Evolutionary conservation across 2,888 invertebrate genomes (phyloP), one percentile per base, ranked within the genome.

Genomic region (Philaethria dido): DNA sequence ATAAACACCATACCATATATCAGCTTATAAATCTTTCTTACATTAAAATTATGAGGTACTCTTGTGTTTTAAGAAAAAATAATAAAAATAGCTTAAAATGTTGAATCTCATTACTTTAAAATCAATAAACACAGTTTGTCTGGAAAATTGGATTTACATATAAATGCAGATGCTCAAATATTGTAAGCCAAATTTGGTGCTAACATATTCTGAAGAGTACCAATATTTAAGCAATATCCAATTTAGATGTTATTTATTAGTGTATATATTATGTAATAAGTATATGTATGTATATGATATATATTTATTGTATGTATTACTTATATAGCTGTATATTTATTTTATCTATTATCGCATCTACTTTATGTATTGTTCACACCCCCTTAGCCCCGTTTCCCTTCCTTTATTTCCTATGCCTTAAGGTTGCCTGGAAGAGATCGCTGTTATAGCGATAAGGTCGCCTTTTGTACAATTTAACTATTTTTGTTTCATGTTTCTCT

Each of bases 1-100:
- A 57, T n/a, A 57, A 39, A 57, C 57, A 57, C 42, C n/a, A 57
- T 42, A 55, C 36, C 20, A 39, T 57, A 18, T 39, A 55, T 55
- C 20, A 29, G 50, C 1, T 16, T 29, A 11, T 13, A 39, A 9
- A n/a, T 4, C 20, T n/a, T 22, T 5, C 2, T 57, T 57, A 22
- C n/a, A 22, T 22, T 14, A 42, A 55, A 55, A 13, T 22, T 42
- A 57, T 29, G 16, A 33, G 11, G 52, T 33, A 52, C 16, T 50
- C 25, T 33, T 11, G 16, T 9, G 29, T 52, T 52, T 42, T 22
- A 14, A n/a, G 3, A 16, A 18, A n/a, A 57, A 42, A 22, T 14
- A 14, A n/a, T 20, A 39, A 39, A n/a, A 57, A 42, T 0, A 20
- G n/a, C n/a, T 14, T 14, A 42, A 25, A 42, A n/a, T n/a, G 39